These are phyloP conservation scores for Spinibarbus caldwelli DNA, from an alignment of 2,797 vertebrate genomes.

Conservation along the genomic window DNA sequence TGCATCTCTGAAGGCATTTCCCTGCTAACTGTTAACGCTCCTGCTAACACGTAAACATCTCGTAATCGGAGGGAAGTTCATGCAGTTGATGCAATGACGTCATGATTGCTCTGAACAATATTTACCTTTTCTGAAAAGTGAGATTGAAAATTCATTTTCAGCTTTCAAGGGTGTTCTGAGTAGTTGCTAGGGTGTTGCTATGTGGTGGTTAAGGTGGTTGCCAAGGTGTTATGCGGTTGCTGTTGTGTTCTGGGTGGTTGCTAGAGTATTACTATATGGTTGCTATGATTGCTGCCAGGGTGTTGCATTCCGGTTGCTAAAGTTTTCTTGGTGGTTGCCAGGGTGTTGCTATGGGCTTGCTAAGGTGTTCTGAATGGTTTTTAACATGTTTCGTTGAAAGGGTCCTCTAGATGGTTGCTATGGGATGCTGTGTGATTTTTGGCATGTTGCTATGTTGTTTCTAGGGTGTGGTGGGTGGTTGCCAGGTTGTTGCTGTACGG, in stretches of 20 bases:
- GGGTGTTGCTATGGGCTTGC: neutral
- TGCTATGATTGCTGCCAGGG: neutral
- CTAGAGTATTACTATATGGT: neutral
- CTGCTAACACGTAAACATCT: constrained; percentile 23
- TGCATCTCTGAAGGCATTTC: constrained; percentile 42
- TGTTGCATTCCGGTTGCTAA: neutral
- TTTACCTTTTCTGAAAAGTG: neutral
- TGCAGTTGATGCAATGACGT: neutral
- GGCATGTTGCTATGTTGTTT: neutral
- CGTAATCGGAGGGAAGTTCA: neutral
- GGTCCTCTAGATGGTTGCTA: neutral
- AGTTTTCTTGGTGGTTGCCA: neutral
- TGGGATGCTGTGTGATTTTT: neutral
- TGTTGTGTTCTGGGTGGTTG: neutral
- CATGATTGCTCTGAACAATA: neutral
- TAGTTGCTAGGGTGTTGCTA: neutral
- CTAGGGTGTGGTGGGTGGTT: neutral
- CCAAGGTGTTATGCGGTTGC: neutral
- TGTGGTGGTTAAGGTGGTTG: neutral
- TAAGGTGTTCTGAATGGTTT: neutral
- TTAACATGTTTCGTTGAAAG: neutral
- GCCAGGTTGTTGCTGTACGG: neutral
- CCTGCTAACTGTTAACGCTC: constrained; percentile 10
- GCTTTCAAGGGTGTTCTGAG: neutral
- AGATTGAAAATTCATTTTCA: neutral